phyloP scores from a whole-genome alignment of 2,888 invertebrate species.

The Megastigmus dorsalis region DNA sequence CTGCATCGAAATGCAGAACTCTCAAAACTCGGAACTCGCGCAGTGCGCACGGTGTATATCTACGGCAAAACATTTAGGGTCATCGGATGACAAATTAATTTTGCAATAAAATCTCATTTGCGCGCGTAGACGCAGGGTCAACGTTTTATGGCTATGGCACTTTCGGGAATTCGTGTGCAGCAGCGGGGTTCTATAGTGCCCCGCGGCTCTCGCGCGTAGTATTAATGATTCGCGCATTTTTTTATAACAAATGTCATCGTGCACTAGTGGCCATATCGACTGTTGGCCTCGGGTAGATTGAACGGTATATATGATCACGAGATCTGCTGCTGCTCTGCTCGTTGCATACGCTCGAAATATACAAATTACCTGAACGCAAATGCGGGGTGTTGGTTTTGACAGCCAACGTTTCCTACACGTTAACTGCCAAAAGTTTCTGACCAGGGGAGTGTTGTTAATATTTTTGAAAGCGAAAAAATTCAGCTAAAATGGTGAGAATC shows the following conservation, averaged over 20 bases:
- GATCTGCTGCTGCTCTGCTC: too few species aligned
- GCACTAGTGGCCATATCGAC: too few species aligned
- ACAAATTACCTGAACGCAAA: slow-evolving; percentile 33
- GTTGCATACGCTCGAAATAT: slow-evolving; percentile 18
- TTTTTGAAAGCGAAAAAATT: too few species aligned
- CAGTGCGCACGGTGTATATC: too few species aligned
- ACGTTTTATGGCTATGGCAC: not conserved
- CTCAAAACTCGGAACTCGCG: too few species aligned
- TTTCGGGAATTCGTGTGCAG: slow-evolving; percentile 8
- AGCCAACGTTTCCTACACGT: not conserved
- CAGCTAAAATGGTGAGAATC: too few species aligned
- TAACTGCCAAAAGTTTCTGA: too few species aligned
- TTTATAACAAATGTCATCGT: not conserved
- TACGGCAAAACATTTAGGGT: too few species aligned
- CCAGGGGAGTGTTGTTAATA: too few species aligned
- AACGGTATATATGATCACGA: too few species aligned
- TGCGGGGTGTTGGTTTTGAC: too few species aligned
- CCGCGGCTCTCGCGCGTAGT: not conserved
- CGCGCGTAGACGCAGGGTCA: not conserved
- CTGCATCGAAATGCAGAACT: too few species aligned
- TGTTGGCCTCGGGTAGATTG: slow-evolving; percentile 9
- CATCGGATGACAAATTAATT: slow-evolving; percentile 23
- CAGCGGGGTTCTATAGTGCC: not conserved
- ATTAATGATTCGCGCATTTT: slow-evolving; percentile 3
- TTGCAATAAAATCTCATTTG: slow-evolving; percentile 32